These are phyloP conservation scores for Plutomurus gul DNA, from an alignment of 1,140 invertebrate genomes.

Conservation along the genomic window DNA sequence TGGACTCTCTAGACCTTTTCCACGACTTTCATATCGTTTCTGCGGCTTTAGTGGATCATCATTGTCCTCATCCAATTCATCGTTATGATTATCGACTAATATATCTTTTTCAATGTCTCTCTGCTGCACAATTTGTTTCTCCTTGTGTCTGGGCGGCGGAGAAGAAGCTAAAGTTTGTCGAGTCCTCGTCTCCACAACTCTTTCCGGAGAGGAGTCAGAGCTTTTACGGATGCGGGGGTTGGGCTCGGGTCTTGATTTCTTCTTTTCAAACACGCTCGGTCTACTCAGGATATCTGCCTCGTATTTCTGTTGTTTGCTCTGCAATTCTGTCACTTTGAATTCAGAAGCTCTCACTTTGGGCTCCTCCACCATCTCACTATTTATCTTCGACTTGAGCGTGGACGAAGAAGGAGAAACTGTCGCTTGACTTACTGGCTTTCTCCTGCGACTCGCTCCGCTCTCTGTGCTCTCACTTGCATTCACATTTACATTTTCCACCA, in stretches of 20 bases:
- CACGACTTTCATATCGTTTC: conserved; percentile 55
- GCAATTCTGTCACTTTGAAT: background rate
- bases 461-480: background rate
- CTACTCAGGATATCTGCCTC: conserved; percentile 48
- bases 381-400: background rate
- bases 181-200: background rate
- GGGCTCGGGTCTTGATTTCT: conserved; percentile 16
- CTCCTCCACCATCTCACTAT: background rate
- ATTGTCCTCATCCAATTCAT: conserved; percentile 31
- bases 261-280: conserved; percentile 41
- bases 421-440: background rate
- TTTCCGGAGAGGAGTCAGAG: conserved; percentile 37
- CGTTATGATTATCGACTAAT: background rate
- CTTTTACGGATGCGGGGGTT: conserved; percentile 32
- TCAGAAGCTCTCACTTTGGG: background rate
- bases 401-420: too few species aligned
- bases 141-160: background rate
- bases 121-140: background rate
- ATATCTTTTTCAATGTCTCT: background rate
- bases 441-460: background rate
- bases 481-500: background rate
- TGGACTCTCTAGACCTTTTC: conserved; percentile 60
- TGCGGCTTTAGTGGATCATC: conserved; percentile 47
- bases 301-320: conserved; percentile 44
- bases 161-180: too few species aligned